Conservation (phyloP, 2,888 invertebrate species). For the Heliconius ismenius region DNA sequence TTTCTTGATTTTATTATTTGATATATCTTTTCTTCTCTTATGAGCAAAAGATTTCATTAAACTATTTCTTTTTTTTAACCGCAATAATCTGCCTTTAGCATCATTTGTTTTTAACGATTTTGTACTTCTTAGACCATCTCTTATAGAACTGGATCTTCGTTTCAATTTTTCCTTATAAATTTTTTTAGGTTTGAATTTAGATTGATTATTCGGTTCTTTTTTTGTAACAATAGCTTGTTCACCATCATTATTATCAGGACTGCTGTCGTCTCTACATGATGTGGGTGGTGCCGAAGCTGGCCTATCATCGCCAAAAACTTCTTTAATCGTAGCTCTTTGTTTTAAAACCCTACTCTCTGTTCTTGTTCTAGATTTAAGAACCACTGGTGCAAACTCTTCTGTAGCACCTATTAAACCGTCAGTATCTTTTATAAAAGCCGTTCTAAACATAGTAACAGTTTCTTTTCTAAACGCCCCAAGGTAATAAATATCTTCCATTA, state of each 20-base stretch:
- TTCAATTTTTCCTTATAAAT: constrained; percentile 69
- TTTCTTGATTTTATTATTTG: constrained; percentile 63
- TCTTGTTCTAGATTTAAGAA: constrained; percentile 87
- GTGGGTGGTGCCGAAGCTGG: constrained; percentile 91
- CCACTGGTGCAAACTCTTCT: constrained; percentile 86
- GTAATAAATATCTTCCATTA: constrained; percentile 82
- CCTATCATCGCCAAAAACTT: constrained; percentile 90
- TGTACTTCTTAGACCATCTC: constrained; percentile 76
- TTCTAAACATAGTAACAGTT: constrained; percentile 85
- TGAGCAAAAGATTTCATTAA: constrained; percentile 70
- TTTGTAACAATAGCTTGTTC: constrained; percentile 58
- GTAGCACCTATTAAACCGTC: constrained; percentile 81
- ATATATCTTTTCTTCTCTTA: constrained; percentile 71
- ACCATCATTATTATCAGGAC: constrained; percentile 60
- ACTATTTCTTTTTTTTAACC: constrained; percentile 76
- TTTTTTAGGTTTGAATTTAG: constrained; percentile 72
- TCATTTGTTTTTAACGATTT: constrained; percentile 75
- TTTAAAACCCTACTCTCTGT: constrained; percentile 87
- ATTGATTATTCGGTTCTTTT: constrained; percentile 63
- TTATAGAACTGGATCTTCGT: constrained; percentile 70
- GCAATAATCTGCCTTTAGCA: constrained; percentile 70
- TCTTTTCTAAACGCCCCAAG: constrained; percentile 86
- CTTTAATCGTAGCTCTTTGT: constrained; percentile 89
- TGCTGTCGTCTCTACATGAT: constrained; percentile 79
- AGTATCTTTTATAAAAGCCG: constrained; percentile 85